These are phyloP conservation scores for Chromoteleia sp. DNA, from an alignment of 2,888 invertebrate genomes.

Conservation along the genomic window DNA sequence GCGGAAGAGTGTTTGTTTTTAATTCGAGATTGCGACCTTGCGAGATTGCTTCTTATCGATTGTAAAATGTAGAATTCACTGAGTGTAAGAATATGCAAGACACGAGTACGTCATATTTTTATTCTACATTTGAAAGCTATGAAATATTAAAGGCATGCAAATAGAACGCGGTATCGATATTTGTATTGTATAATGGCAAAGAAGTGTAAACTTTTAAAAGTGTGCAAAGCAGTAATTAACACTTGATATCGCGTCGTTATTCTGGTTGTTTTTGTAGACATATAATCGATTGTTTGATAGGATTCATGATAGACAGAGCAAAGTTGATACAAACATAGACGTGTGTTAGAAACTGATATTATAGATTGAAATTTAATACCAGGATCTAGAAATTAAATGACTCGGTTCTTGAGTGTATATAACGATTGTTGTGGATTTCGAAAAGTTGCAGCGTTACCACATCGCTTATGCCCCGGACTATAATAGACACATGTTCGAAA, in stretches of 20 bases:
- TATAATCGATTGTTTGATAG: slow-evolving; percentile 7
- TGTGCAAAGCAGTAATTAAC: neutral
- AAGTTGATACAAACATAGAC: slow-evolving; percentile 28
- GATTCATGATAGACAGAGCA: slow-evolving; percentile 20
- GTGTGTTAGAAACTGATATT: slow-evolving; percentile 47
- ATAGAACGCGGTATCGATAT: slow-evolving; percentile 1
- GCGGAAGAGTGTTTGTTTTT: slow-evolving; percentile 71
- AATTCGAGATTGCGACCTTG: slow-evolving; percentile 72
- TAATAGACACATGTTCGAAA: slow-evolving; percentile 66
- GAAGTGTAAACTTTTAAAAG: neutral
- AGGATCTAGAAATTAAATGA: slow-evolving; percentile 36
- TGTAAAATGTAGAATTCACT: slow-evolving; percentile 48
- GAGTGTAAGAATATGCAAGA: slow-evolving; percentile 32
- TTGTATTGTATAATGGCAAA: neutral
- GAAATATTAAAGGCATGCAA: slow-evolving; percentile 27
- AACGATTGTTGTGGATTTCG: slow-evolving; percentile 61
- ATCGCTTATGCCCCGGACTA: slow-evolving; percentile 65
- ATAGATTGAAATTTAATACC: slow-evolving; percentile 51
- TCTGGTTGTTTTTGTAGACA: neutral
- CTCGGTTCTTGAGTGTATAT: slow-evolving; percentile 41
- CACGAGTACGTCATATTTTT: slow-evolving; percentile 29
- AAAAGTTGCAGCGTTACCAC: slow-evolving; percentile 63
- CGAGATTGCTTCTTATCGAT: slow-evolving; percentile 69
- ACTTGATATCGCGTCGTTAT: neutral
- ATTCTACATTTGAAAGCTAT: slow-evolving; percentile 22